Evolutionary conservation across 1,140 invertebrate species (phyloP).

Genomic region (Sitobion miscanthi): DNA sequence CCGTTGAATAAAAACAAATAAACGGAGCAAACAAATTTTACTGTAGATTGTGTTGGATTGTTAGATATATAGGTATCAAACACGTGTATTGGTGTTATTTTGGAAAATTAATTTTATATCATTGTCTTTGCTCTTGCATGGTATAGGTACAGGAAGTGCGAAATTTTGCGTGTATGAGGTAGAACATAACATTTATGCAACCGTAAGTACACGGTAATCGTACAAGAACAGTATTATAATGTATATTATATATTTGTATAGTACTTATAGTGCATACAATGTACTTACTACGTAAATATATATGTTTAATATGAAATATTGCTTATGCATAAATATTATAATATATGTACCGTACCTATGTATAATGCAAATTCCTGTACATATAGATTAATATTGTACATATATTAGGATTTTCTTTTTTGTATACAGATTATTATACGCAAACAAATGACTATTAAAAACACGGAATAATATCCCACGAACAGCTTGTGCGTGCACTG

Average conservation of each 20-base stretch:
- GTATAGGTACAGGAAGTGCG: neutral
- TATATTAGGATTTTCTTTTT: neutral
- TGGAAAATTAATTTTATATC: neutral
- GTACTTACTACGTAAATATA: neutral
- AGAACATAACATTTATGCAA: neutral
- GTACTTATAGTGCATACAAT: neutral
- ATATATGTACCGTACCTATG: neutral
- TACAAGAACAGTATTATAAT: neutral
- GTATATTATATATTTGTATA: neutral
- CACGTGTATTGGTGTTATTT: neutral
- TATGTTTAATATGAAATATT: neutral
- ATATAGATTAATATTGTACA: neutral
- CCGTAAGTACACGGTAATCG: neutral
- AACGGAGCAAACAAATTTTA: neutral
- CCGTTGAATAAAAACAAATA: neutral
- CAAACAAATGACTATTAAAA: neutral
- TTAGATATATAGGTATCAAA: neutral
- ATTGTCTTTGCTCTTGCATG: neutral
- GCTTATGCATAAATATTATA: neutral
- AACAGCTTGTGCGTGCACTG: neutral
- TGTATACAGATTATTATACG: neutral
- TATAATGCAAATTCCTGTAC: neutral
- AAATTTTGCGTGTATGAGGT: neutral
- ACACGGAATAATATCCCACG: neutral
- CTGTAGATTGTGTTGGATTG: neutral